Evolutionary conservation across 2,113 vertebrate species (phyloP).

Genomic region (Chunga burmeisteri): DNA sequence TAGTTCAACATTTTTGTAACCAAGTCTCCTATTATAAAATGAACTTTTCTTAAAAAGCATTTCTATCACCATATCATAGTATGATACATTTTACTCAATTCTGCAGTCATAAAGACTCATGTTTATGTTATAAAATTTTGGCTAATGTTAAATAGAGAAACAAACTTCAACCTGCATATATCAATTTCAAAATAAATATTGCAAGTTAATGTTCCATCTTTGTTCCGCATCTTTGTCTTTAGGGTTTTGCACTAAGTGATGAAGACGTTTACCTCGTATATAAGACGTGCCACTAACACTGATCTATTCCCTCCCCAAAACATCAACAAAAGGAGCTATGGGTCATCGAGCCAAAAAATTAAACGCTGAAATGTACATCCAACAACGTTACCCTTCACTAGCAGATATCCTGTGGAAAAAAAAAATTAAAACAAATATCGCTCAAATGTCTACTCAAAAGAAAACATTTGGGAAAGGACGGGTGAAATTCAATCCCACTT

Average conservation of each 20-base stretch:
- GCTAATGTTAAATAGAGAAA: not conserved
- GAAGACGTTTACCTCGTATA: not conserved
- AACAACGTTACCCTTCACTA: not conserved
- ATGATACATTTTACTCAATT: not conserved
- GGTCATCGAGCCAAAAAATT: constrained; percentile 65
- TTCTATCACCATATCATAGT: not conserved
- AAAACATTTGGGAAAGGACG: constrained; percentile 3
- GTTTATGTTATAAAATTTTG: not conserved
- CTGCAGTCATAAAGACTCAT: not conserved
- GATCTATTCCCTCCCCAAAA: constrained; percentile 20
- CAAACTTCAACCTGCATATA: not conserved
- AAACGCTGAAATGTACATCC: constrained; percentile 23
- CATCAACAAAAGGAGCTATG: constrained; percentile 10
- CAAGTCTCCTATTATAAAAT: not conserved
- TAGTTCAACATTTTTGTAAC: not conserved
- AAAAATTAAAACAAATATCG: not conserved
- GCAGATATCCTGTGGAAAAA: not conserved
- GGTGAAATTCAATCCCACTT: not conserved
- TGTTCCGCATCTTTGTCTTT: not conserved
- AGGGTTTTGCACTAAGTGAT: not conserved
- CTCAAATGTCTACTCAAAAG: not conserved
- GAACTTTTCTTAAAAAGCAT: not conserved
- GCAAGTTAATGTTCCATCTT: not conserved
- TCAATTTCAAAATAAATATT: constrained; percentile 2
- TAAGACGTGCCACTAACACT: not conserved